Base-by-base conservation (phyloP, 2,113 vertebrate genomes). In the Ictalurus furcatus region DNA sequence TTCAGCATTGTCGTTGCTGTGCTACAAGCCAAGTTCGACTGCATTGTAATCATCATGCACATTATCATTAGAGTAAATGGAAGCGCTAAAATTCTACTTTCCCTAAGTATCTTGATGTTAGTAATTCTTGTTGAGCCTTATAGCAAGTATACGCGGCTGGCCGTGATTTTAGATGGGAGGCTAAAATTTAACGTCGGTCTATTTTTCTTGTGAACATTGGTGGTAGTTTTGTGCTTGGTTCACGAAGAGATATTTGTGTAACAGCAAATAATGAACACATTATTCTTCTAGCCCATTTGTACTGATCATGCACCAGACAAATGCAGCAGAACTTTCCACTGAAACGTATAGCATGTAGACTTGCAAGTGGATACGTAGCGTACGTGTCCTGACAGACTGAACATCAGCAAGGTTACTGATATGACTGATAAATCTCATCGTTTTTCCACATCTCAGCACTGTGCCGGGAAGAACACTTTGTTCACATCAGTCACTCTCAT, bases 321-420 rank as follows among this genome's bases (percentile, higher is more conserved):
- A 28, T 23, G 17, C 14, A 9, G 69, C 11, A 30, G 6, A 82
- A 34, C 56, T 23, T 82, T 23, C n/a, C 56, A 82, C 1, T 58
- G 54, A 59, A 83, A 82, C 21, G 19, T 83, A 37, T 25, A 37
- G 58, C 19, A 25, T 12, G 19, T 14, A 37, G 56, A 83, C 30
- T 37, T 61, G 58, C 54, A 83, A 83, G 9, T 3, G 56, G 58
- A 83, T 40, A 25, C 58, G 23, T 1, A 30, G 30, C 14, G 9
- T 13, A 40, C 19, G 28, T 80, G 30, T 80, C 30, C 34, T 23
- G 56, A 34, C 61, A 52, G 28, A 81, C 79, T 34, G 25, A 37
- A 37, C 44, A 65, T 67, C 86, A 81, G 76, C 58, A 81, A 30
- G 61, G 74, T 56, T 54, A 48, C 74, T 67, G 63, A 69, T 85